phyloP scores from a whole-genome alignment of 2,797 vertebrate species.

The Anisognathus igniventris region DNA sequence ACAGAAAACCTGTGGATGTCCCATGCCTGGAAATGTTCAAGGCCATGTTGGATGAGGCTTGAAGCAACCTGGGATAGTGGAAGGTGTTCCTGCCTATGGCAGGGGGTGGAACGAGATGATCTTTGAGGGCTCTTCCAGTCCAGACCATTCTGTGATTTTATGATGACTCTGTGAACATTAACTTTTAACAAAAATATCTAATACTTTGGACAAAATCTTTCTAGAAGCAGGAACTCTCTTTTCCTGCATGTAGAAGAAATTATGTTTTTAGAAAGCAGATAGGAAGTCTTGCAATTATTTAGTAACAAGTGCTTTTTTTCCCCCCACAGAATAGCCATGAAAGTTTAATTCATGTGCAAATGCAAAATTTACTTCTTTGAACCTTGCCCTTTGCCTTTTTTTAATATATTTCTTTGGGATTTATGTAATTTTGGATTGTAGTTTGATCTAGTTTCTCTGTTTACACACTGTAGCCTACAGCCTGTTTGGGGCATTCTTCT shows the following conservation, averaged over 20 bases:
- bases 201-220: neutral
- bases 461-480: neutral
- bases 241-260: neutral
- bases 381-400: neutral
- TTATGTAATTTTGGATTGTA: neutral
- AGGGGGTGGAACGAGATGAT: accelerated
- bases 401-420: neutral
- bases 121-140: neutral
- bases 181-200: neutral
- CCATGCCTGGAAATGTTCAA: neutral
- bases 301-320: neutral
- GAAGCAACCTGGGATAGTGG: neutral
- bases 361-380: neutral
- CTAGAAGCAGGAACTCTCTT: neutral
- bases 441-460: neutral
- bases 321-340: neutral
- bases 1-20: neutral
- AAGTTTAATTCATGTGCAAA: neutral
- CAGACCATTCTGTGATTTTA: neutral
- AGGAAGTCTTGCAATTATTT: neutral
- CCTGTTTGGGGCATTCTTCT: neutral
- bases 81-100: neutral
- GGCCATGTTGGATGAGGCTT: neutral
- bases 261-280: neutral
- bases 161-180: neutral